Evolutionary conservation across 2,797 vertebrate genomes (phyloP).

Genomic region (Catharus ustulatus): DNA sequence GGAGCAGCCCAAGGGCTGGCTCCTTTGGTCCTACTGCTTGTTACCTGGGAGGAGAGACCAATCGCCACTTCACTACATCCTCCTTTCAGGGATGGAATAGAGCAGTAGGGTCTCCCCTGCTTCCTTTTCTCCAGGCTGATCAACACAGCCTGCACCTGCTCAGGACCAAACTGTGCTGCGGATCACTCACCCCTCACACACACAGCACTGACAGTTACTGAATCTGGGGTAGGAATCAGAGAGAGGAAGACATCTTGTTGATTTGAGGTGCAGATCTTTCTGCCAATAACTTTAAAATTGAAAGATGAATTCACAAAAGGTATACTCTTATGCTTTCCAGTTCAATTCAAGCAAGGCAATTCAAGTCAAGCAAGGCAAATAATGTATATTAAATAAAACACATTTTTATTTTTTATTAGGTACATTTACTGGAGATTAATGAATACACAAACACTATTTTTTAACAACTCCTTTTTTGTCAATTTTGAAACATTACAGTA

Average conservation of each 20-base stretch:
- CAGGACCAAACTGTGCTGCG: background rate
- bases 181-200: background rate
- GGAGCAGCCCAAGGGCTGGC: background rate
- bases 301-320: background rate
- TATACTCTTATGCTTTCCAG: background rate
- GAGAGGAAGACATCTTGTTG: background rate
- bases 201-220: rapidly evolving
- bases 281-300: background rate
- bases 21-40: too few species aligned
- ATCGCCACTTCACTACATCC: too few species aligned
- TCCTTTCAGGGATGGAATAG: background rate
- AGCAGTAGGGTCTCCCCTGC: background rate
- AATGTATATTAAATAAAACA: background rate
- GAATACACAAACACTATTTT: background rate
- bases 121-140: background rate
- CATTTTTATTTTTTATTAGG: background rate
- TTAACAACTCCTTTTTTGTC: background rate
- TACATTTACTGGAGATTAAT: background rate
- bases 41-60: too few species aligned
- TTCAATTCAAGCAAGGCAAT: background rate
- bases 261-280: background rate
- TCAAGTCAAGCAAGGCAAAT: background rate
- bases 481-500: constrained; percentile 36
- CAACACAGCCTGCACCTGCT: background rate
- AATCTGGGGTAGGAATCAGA: background rate